A percentile compares a stretch with the other conserved stretches of the same genome.
phyloP scores from a whole-genome alignment of 2,888 invertebrate genomes.

The Tenthredo scrophulariae region DNA sequence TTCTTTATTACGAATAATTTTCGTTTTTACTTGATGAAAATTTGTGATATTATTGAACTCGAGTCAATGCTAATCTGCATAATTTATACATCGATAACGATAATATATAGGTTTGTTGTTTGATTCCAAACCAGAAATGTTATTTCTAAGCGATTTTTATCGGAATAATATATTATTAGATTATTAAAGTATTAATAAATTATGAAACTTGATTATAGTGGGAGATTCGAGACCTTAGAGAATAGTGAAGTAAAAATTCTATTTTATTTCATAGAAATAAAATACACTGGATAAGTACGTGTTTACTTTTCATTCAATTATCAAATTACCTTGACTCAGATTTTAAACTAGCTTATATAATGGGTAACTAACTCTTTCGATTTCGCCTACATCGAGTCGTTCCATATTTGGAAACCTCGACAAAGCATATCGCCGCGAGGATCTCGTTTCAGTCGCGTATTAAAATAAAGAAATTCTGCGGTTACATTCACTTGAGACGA shows the following conservation, averaged over 20 bases:
- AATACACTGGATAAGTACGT: background rate
- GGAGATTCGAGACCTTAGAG: background rate
- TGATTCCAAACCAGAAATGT: background rate
- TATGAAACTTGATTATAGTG: background rate
- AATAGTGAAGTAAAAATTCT: background rate
- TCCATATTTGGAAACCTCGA: constrained; percentile 5
- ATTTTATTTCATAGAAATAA: background rate
- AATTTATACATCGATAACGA: constrained; percentile 4
- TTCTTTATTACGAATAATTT: background rate
- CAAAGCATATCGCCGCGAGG: background rate
- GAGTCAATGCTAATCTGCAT: background rate
- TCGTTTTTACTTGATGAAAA: background rate
- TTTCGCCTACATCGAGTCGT: constrained; percentile 32
- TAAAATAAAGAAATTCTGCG: background rate
- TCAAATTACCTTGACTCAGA: constrained; percentile 45
- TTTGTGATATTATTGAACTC: background rate
- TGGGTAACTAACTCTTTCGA: background rate
- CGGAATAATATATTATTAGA: background rate
- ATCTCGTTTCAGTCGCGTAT: background rate
- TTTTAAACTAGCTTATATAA: background rate
- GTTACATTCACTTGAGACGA: background rate
- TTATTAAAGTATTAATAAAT: background rate
- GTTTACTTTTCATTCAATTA: constrained; percentile 30
- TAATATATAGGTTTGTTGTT: background rate
- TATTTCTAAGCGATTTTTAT: background rate